Evolutionary conservation across 2,797 vertebrate species (phyloP), one percentile per base, ranked within the genome.

Genomic region (Chelon auratus): DNA sequence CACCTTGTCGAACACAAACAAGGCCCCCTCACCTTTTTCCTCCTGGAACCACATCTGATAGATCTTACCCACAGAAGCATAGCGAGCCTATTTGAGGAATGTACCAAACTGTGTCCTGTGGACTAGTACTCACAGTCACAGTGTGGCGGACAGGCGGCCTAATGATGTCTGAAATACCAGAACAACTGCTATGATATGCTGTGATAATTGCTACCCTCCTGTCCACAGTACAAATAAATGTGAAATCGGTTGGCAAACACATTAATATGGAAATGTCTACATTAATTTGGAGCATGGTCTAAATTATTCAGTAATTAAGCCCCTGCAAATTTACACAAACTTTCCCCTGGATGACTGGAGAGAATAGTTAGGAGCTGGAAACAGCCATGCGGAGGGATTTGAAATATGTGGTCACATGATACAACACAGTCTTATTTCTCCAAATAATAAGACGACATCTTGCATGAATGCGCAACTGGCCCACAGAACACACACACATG

Each of bases 251-350:
- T 53, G 88, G 92, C 93, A 94, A 93, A 94, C 92, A 94, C 91
- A 94, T 94, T 93, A 94, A 94, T 93, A 94, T 94, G 93, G 92
- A 93, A 94, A 94, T 93, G 89, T 92, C 91, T 92, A 91, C 92
- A 93, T 94, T 93, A 91, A 94, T 93, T 93, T 93, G 88, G 86
- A 86, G 90, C 92, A 90, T 89, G 90, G 83, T 90, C 84, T 94
- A 92, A 93, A 94, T 94, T 94, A 94, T 94, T 94, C 93, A 94
- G 90, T 94, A 94, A 94, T 94, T 94, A 94, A 93, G 88, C 90
- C 82, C 88, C 83, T 81, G 93, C 91, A 94, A 94, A 94, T 94
- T 93, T 94, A 84, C 92, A 92, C 92, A 93, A 93, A 92, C 90
- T 92, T 93, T 82, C 88, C 91, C 80, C 82, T 83, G 88, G 77